Evolutionary conservation across 2,797 vertebrate species (phyloP), one percentile per base, ranked within the genome.

Genomic region (Catostomus latipinnis): DNA sequence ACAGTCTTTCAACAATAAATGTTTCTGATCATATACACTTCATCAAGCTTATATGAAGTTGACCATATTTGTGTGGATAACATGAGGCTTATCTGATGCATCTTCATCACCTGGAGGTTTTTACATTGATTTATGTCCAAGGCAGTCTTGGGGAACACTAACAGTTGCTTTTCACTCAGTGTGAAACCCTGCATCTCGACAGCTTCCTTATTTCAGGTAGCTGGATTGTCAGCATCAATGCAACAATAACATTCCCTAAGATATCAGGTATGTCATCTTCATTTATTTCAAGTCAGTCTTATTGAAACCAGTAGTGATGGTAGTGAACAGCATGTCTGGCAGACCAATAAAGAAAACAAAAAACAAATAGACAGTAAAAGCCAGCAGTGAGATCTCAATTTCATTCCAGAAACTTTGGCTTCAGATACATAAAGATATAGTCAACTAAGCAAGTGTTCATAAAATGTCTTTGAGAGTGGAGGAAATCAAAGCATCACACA

Each of bases 401-500:
- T 73, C 10, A 14, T 9, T 74, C 0, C 49, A 74, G 18, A 34
- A 53, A 18, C 43, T 46, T 67, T 76, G n/a, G 52, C 3, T 57
- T 66, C 14, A 48, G 74, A 67, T 22, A 54, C 9, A 66, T 6
- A 66, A 22, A 54, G 52, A 56, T 9, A n/a, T 52, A 63, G 18
- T 14, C 9, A n/a, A 65, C 18, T 45, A 48, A 67, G 48, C 53
- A 2, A 54, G 62, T 54, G 63, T 18, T 68, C 13, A 11, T 34
- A 34, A 75, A 13, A 54, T 65, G 56, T 56, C 4, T 56, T 53
- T 76, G 52, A 1, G 8, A 56, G 52, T 76, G 34, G 11, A 57
- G 43, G n/a, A 65, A 50, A 67, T 57, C 3, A 75, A 65, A 75
- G 61, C n/a, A 50, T 68, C 45, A 49, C 12, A 68, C 62, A 46